These are phyloP conservation scores for Sylvia atricapilla DNA, from an alignment of 2,113 vertebrate species.

Conservation along the genomic window DNA sequence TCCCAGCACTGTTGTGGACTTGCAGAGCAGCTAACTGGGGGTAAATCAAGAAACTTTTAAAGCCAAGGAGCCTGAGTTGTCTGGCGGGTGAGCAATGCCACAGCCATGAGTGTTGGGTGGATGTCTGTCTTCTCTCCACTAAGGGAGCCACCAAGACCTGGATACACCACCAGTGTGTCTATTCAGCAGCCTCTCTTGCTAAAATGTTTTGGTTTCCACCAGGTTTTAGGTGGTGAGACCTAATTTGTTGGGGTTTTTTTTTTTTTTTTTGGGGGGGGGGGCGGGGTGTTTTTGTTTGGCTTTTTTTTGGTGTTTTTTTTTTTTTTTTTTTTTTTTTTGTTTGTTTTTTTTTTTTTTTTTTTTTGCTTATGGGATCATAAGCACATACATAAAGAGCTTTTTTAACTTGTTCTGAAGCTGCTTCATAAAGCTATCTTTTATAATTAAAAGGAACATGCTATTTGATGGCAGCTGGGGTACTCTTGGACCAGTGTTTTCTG, in stretches of 20 bases:
- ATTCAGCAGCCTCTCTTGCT: not conserved
- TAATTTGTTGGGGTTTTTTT: not conserved
- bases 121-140: not conserved
- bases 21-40: not conserved
- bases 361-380: not conserved
- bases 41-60: constrained; percentile 7
- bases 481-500: not conserved
- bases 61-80: not conserved
- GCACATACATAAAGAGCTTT: not conserved
- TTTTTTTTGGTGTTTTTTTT: not conserved
- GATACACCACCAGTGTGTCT: not conserved
- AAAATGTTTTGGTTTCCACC: not conserved
- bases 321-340: not conserved
- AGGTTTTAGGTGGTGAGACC: not conserved
- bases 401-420: not conserved
- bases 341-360: not conserved
- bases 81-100: not conserved
- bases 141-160: not conserved
- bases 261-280: too few species aligned
- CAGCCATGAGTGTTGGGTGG: not conserved
- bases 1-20: constrained; percentile 20
- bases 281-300: too few species aligned
- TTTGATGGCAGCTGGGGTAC: not conserved
- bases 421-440: not conserved
- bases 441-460: not conserved